Percentiles rank a stretch among this genome's conserved stretches.
phyloP scores from a whole-genome alignment of 2,113 vertebrate genomes.

The Orthonyx spaldingii region DNA sequence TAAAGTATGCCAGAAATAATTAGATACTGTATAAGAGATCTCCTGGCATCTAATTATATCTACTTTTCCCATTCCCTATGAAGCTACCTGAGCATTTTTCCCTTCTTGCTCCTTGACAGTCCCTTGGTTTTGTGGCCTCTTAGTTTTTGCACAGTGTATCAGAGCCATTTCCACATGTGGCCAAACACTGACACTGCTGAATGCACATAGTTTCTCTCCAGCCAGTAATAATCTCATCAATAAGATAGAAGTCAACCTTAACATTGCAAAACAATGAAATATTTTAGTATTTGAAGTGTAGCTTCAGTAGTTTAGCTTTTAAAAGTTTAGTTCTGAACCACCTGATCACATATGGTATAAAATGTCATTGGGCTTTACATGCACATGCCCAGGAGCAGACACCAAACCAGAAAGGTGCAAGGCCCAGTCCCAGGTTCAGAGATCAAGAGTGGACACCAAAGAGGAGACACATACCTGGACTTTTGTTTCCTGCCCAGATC shows the following conservation, averaged over 20 bases:
- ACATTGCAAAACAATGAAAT: not conserved
- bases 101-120: not conserved
- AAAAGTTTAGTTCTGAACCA: not conserved
- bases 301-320: not conserved
- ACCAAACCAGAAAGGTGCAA: not conserved
- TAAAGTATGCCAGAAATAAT: not conserved
- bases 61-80: not conserved
- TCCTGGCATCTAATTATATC: not conserved
- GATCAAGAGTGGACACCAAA: not conserved
- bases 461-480: slow-evolving; percentile 69
- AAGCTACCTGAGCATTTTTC: not conserved
- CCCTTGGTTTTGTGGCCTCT: not conserved
- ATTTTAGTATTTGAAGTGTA: not conserved
- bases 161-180: not conserved
- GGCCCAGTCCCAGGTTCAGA: not conserved
- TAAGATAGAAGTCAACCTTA: not conserved
- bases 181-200: not conserved
- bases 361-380: not conserved
- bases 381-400: not conserved
- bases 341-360: not conserved
- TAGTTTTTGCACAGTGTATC: not conserved
- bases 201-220: not conserved
- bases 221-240: not conserved
- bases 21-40: not conserved
- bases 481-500: slow-evolving; percentile 69